These are phyloP conservation scores for Cephonodes hylas DNA, from an alignment of 2,888 invertebrate species.

Conservation along the genomic window DNA sequence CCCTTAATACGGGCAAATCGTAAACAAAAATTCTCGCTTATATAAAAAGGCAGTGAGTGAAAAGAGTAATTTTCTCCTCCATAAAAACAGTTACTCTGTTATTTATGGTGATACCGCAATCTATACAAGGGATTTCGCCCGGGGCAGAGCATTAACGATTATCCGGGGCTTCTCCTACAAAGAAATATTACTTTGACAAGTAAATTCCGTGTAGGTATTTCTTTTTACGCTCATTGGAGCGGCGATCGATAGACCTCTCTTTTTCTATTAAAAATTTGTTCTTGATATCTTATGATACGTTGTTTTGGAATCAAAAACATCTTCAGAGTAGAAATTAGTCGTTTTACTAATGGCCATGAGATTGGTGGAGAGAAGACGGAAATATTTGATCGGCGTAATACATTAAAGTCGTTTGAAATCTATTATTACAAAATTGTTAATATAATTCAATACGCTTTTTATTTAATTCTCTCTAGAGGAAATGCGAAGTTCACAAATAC, in stretches of 20 bases:
- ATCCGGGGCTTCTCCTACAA: conserved; percentile 64
- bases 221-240: conserved; percentile 55
- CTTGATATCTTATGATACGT: conserved; percentile 9
- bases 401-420: no score
- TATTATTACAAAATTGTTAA: no score
- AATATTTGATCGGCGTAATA: no score
- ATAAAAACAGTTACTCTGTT: conserved; percentile 78
- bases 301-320: no score
- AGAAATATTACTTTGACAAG: conserved; percentile 77
- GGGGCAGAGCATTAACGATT: conserved; percentile 75
- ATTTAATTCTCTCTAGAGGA: no score
- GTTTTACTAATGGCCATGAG: no score
- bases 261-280: conserved; percentile 1
- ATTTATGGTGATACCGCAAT: conserved; percentile 79
- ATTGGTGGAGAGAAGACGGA: no score
- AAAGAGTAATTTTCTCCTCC: conserved; percentile 73
- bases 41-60: conserved; percentile 71
- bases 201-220: conserved; percentile 61
- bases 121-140: conserved; percentile 75
- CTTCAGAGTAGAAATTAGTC: no score
- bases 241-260: conserved; percentile 10
- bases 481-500: no score
- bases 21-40: conserved; percentile 60
- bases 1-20: conserved; percentile 45
- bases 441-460: no score